Percentiles rank a stretch among this genome's conserved stretches.
Conservation (phyloP, 1,140 invertebrate genomes). For the Chymomyza costata region DNA sequence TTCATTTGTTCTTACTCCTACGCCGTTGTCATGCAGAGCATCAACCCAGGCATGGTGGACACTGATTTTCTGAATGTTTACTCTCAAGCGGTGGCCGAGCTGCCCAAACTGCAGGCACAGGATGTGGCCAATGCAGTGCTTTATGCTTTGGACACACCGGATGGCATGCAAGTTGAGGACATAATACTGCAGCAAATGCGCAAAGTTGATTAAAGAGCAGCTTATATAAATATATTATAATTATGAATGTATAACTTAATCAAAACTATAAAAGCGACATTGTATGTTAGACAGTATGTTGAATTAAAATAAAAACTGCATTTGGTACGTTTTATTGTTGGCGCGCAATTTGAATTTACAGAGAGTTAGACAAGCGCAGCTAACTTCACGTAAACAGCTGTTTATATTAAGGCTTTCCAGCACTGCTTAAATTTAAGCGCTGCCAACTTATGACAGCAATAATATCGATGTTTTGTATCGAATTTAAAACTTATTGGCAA, state of each 20-base stretch:
- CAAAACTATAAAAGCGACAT: background rate
- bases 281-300: too few species aligned
- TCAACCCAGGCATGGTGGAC: slow-evolving; percentile 79
- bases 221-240: background rate
- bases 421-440: too few species aligned
- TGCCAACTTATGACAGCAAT: too few species aligned
- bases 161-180: slow-evolving; percentile 76
- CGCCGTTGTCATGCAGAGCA: slow-evolving; percentile 74
- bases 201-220: slow-evolving; percentile 24
- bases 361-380: too few species aligned
- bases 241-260: background rate
- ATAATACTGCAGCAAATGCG: slow-evolving; percentile 67
- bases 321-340: too few species aligned
- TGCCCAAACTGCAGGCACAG: slow-evolving; percentile 75
- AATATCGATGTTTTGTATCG: too few species aligned
- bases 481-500: too few species aligned
- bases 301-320: too few species aligned
- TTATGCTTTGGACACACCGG: slow-evolving; percentile 76
- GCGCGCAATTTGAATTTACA: too few species aligned
- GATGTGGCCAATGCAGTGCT: slow-evolving; percentile 77
- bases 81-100: slow-evolving; percentile 60
- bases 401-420: too few species aligned
- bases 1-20: slow-evolving; percentile 29
- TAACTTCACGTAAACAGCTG: too few species aligned
- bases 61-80: slow-evolving; percentile 77